Evolutionary conservation across 2,797 vertebrate genomes (phyloP).

Genomic region (Anisognathus igniventris): DNA sequence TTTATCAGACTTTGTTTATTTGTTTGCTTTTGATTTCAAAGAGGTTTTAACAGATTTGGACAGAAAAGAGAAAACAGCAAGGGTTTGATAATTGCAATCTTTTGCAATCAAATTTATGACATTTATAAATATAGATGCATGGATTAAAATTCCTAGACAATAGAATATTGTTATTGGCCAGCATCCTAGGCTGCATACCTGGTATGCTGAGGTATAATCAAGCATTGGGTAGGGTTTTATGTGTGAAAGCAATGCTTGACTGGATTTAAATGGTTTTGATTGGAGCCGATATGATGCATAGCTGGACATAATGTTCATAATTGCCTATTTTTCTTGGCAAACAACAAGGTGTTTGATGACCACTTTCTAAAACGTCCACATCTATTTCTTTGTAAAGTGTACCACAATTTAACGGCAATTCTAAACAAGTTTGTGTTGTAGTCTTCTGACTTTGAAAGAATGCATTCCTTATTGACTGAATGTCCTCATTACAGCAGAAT

Average conservation of each 20-base stretch:
- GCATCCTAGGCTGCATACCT: slow-evolving; percentile 56
- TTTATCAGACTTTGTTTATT: slow-evolving; percentile 40
- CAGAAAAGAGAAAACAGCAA: slow-evolving; percentile 47
- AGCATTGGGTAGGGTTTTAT: slow-evolving; percentile 61
- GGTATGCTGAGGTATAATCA: slow-evolving; percentile 60
- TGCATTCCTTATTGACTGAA: neutral
- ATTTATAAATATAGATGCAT: slow-evolving; percentile 61
- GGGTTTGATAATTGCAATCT: slow-evolving; percentile 55
- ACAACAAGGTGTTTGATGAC: slow-evolving; percentile 54
- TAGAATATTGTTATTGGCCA: slow-evolving; percentile 65
- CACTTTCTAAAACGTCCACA: slow-evolving; percentile 54
- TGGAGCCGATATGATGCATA: slow-evolving; percentile 67
- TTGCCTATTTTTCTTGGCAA: slow-evolving; percentile 73
- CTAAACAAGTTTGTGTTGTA: slow-evolving; percentile 43
- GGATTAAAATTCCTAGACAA: slow-evolving; percentile 68
- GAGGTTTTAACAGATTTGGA: slow-evolving; percentile 38
- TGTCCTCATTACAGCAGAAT: neutral
- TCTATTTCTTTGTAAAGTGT: slow-evolving; percentile 47
- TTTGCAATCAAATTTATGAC: slow-evolving; percentile 62
- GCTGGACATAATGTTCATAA: slow-evolving; percentile 70
- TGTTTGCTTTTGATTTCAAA: slow-evolving; percentile 58
- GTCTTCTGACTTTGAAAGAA: neutral
- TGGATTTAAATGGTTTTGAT: slow-evolving; percentile 72
- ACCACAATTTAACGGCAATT: slow-evolving; percentile 29
- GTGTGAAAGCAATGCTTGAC: slow-evolving; percentile 60